Evolutionary conservation across 37 sponge, comb jelly and placozoan species (phyloP), one percentile per base, ranked within the genome.

Genomic region (Cladorhizidae sp.): DNA sequence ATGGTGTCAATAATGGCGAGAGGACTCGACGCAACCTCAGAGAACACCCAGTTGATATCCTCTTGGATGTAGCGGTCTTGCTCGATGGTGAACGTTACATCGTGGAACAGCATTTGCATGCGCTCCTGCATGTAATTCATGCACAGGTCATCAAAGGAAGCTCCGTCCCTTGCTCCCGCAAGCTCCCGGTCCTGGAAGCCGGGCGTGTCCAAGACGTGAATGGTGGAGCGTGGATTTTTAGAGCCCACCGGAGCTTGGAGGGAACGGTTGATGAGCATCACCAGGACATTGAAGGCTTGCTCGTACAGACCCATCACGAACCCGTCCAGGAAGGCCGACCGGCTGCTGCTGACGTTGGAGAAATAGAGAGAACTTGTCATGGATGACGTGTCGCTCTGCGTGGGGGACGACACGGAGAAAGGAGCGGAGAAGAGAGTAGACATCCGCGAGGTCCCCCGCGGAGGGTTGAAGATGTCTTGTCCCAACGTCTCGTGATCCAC

Each of bases 241-340:
- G 70, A 23, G 18, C 45, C 36, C 42, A 33, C 12, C 8, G 25
- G 77, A 9, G 63, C 26, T 59, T 78, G 71, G 1, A 88, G 89
- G 20, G 89, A 79, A 35, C 99, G 79, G 79, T 99, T 99, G 64
- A 99, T 96, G 41, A 99, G 91, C 51, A 88, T 80, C 25, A 96
- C 82, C 0, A 99, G 88, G n/a, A 95, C 87, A 70, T 79, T 85
- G 80, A 96, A 89, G 49, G 94, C 93, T 25, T 94, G 93, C 40
- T 99, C 99, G 73, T 96, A 99, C 23, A 99, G 95, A 17, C 96
- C 97, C 87, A 94, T 94, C 56, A 90, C 96, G 58, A 98, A 93
- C 51, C 84, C 88, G 41, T 90, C 95, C 17, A 93, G 74, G 9
- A 88, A 72, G 50, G 70, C 56, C 38, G 87, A 76, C 33, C 88